Base-by-base conservation (phyloP, 2,888 invertebrate genomes). In the Polymixis flavicincta region DNA sequence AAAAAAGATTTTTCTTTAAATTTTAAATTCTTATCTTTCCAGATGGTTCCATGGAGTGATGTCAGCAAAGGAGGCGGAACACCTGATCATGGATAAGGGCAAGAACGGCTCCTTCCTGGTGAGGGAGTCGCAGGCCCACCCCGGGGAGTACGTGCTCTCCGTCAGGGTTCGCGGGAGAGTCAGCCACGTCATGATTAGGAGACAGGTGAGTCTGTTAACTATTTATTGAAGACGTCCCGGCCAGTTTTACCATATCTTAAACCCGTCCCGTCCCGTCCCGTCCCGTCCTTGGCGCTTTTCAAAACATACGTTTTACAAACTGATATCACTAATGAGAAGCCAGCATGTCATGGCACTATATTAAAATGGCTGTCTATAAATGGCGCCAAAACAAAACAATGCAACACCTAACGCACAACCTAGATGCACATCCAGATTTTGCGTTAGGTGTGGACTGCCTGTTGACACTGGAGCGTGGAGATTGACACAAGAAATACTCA, bases 51-150 rank as follows among this genome's bases (percentile, higher is more conserved):
- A 99, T 94, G 99, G 99, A 81, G 98, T 98, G 92, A 97, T 99
- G 94, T 98, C 99, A 68, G 98, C 99, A 65, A 98, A 98, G 93
- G 99, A 99, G 94, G 99, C 99, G 76, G 99, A 99, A 96, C 97
- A 98, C 92, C 97, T 98, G 91, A 98, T 99, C 92, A 96, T 99
- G 95, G 98, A 99, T 91, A 98, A 99, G 91, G 99, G 99, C 74
- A 99, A 98, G 94, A 99, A 99, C 95, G 99, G 99, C 68, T 99
- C 99, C 90, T 99, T 99, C 96, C 97, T 99, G 88, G 99, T 99
- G 72, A 97, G 99, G 77, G 99, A 99, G 97, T 99, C 99, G 90
- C 99, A 98, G 94, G 98, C 99, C 90, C 99, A 99, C 94, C 99
- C 99, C 52, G 99, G 99, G 70, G 99, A 99, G 97, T 99, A 98